A percentile compares a stretch with the other conserved stretches of the same genome.
Conservation (phyloP, 2,797 vertebrate genomes). For the Sebastes matsubarae region DNA sequence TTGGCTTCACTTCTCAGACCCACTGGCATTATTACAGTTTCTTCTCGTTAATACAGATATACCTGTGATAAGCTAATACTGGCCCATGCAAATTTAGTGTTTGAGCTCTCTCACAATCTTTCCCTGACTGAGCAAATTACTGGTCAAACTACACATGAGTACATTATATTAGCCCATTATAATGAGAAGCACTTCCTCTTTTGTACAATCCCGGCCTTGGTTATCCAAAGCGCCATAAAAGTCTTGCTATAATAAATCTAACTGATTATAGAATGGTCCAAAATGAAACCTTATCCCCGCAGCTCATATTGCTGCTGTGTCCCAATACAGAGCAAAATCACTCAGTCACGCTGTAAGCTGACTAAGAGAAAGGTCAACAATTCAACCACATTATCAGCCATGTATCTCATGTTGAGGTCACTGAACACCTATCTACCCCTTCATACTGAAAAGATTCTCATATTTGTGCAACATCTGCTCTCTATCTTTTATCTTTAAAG, state of each 20-base stretch:
- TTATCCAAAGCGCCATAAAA: not conserved
- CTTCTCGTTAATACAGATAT: not conserved
- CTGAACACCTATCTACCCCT: not conserved
- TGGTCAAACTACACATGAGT: not conserved
- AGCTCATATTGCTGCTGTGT: not conserved
- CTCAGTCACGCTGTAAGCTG: not conserved
- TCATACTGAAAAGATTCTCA: not conserved
- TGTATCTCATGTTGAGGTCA: not conserved
- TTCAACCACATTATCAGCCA: not conserved
- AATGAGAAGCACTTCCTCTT: not conserved
- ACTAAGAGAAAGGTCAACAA: not conserved
- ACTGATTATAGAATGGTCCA: not conserved
- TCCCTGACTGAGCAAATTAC: not conserved
- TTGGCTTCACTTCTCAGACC: too few species aligned
- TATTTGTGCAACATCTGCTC: not conserved
- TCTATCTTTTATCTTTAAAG: conserved; percentile 65
- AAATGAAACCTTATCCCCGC: not conserved
- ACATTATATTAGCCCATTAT: not conserved
- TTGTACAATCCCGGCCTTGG: not conserved
- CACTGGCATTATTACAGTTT: not conserved
- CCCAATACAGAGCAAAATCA: not conserved
- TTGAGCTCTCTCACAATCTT: not conserved
- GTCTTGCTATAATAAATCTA: not conserved
- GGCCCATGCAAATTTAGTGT: not conserved
- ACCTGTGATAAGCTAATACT: not conserved